These are phyloP conservation scores for Cynocephalus volans DNA, from an alignment of 2,113 vertebrate species.

Conservation along the genomic window DNA sequence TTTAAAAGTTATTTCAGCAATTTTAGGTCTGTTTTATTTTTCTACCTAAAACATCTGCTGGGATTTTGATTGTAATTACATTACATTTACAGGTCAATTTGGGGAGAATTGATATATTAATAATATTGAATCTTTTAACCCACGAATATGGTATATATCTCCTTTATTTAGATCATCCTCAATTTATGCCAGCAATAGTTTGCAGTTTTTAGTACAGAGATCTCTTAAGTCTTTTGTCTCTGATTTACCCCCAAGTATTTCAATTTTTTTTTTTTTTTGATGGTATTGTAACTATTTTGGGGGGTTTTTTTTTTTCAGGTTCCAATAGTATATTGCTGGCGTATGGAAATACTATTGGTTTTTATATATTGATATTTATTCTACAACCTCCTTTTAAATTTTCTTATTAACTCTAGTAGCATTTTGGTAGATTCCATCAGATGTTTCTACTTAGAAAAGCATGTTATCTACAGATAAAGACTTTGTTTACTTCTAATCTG, in stretches of 20 bases:
- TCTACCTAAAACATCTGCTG: background rate
- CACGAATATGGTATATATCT: background rate
- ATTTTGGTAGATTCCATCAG: background rate
- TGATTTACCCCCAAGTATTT: conserved; percentile 26
- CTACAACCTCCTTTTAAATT: background rate
- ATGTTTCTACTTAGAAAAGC: background rate
- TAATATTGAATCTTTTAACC: background rate
- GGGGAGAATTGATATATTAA: background rate
- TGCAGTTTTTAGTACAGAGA: background rate
- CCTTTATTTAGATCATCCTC: background rate
- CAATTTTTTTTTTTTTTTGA: background rate
- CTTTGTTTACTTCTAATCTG: background rate
- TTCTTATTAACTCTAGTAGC: background rate
- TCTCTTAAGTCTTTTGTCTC: background rate
- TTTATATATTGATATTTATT: conserved; percentile 8
- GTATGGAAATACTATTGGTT: background rate
- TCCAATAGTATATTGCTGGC: background rate
- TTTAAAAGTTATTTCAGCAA: background rate
- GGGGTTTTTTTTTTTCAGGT: conserved; percentile 28
- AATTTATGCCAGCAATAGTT: background rate
- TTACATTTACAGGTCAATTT: background rate
- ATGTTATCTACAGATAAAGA: background rate
- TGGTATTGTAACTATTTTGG: background rate
- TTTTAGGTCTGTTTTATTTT: background rate
- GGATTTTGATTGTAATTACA: conserved; percentile 16